Evolutionary conservation across 2,888 invertebrate species (phyloP).

Genomic region (Magallana nippona): DNA sequence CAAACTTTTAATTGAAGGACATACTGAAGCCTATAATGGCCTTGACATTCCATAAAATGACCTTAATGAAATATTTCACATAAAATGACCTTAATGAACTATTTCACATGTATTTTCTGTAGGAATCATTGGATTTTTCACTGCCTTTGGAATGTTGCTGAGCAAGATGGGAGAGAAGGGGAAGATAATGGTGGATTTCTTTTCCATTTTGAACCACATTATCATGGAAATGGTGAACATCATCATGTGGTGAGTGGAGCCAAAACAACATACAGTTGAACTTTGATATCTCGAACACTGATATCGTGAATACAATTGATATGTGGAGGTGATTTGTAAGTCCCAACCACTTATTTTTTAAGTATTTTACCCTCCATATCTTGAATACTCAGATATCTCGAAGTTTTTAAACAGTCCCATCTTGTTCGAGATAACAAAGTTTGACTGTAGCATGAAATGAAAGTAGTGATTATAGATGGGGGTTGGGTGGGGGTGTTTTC

Average conservation of each 20-base stretch:
- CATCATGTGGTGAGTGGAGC: constrained; percentile 83
- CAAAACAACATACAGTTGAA: background rate
- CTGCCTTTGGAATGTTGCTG: constrained; percentile 83
- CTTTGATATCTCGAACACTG: no score
- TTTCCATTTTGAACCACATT: constrained; percentile 83
- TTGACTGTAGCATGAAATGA: background rate
- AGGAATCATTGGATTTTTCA: constrained; percentile 84
- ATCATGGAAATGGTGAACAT: constrained; percentile 84
- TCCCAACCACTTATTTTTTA: no score
- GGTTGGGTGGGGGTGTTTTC: no score
- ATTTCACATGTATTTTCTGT: background rate
- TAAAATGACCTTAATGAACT: constrained; percentile 83
- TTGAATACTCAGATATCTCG: no score
- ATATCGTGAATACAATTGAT: no score
- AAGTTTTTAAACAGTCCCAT: no score
- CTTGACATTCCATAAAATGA: background rate
- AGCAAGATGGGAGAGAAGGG: constrained; percentile 83
- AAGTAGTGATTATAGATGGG: no score
- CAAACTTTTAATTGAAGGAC: no score
- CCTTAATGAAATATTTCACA: constrained; percentile 80
- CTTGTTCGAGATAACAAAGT: no score
- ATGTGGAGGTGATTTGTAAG: no score
- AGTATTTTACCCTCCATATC: no score
- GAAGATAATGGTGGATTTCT: constrained; percentile 84
- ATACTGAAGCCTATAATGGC: no score